Evolutionary conservation across 2,797 vertebrate species (phyloP).

Genomic region (Falco rusticolus): DNA sequence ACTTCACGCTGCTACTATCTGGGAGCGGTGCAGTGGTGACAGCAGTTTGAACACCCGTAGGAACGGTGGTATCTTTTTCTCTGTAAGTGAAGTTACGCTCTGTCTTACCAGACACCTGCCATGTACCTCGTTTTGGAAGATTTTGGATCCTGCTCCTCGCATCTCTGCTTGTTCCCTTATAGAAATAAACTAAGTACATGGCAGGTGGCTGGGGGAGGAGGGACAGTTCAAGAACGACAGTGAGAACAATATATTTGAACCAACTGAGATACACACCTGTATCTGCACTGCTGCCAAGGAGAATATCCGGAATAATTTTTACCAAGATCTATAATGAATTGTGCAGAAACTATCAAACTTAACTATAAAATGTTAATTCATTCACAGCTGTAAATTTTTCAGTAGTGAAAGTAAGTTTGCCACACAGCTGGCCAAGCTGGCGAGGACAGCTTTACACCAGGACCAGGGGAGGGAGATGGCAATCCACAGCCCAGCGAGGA

Average conservation of each 20-base stretch:
- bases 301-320: background rate
- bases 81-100: background rate
- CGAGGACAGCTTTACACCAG: background rate
- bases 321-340: background rate
- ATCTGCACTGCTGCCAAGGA: background rate
- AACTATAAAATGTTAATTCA: background rate
- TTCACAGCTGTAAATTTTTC: background rate
- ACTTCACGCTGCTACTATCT: background rate
- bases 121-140: background rate
- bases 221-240: background rate
- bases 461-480: background rate
- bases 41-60: background rate
- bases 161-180: background rate
- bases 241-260: background rate
- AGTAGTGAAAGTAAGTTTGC: background rate
- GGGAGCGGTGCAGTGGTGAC: fast-evolving
- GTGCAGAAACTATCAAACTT: background rate
- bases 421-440: background rate
- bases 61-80: background rate
- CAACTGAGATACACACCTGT: too few relatives aligned
- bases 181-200: background rate
- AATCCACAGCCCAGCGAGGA: background rate
- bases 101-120: background rate
- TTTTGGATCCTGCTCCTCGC: background rate
- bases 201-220: background rate